Evolutionary conservation across 2,888 invertebrate species (phyloP).

Genomic region (Dicyrtoma fusca): DNA sequence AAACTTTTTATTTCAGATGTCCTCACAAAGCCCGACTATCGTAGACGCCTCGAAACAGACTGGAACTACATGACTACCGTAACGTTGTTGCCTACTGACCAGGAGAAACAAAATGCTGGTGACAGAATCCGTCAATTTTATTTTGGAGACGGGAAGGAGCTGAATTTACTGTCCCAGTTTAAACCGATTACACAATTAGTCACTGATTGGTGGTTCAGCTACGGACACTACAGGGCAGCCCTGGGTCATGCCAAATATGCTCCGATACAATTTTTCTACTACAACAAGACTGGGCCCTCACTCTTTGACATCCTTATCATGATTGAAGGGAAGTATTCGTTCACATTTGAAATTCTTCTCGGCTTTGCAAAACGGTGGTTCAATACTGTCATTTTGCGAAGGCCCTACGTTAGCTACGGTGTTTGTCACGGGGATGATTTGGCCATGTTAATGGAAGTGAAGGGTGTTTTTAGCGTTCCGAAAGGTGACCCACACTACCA

Average conservation of each 20-base stretch:
- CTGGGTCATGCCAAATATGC: background rate
- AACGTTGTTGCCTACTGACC: background rate
- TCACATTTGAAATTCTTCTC: background rate
- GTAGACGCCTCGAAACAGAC: background rate
- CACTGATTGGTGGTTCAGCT: background rate
- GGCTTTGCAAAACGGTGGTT: background rate
- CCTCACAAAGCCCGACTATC: background rate
- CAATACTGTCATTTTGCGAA: background rate
- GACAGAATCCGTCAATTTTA: slow-evolving; percentile 4
- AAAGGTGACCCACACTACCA: background rate
- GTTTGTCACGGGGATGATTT: slow-evolving; percentile 19
- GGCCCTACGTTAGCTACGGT: background rate
- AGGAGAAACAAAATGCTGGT: background rate
- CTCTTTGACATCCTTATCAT: background rate
- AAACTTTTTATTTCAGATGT: no score
- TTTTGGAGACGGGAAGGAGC: background rate
- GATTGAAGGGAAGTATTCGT: background rate
- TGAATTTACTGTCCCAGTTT: background rate
- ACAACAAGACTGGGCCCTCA: background rate
- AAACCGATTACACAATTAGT: background rate
- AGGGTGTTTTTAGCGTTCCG: background rate
- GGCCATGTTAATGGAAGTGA: no score
- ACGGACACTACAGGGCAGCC: background rate
- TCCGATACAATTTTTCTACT: background rate
- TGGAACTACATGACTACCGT: background rate